Conservation (phyloP, 2,113 vertebrate genomes). For the Rhea pennata region DNA sequence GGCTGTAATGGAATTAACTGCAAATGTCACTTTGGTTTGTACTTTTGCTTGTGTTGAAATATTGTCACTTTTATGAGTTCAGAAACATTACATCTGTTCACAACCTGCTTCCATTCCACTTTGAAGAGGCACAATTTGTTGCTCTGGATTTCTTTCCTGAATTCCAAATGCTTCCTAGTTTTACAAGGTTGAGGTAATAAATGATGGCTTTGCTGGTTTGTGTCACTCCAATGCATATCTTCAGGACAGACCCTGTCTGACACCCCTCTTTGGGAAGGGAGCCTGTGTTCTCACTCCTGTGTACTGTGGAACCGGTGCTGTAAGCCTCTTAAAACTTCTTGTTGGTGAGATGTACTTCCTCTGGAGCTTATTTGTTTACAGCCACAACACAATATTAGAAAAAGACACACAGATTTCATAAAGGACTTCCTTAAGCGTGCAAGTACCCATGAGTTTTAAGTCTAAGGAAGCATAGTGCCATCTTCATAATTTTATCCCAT, state of each 20-base stretch:
- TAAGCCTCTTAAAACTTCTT: neutral
- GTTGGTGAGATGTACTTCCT: neutral
- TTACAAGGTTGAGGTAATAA: neutral
- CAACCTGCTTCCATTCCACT: conserved; percentile 47
- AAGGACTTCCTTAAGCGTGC: neutral
- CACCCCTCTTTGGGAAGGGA: neutral
- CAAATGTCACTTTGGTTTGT: conserved; percentile 52
- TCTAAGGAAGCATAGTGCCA: neutral
- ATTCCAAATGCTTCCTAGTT: conserved; percentile 5
- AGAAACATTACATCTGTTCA: conserved; percentile 59
- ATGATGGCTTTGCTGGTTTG: conserved; percentile 15
- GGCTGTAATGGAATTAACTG: neutral
- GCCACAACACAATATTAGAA: neutral
- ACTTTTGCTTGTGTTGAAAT: conserved; percentile 41
- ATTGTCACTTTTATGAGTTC: conserved; percentile 41
- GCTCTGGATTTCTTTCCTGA: conserved; percentile 47
- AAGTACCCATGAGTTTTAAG: neutral
- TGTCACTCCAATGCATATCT: conserved; percentile 5
- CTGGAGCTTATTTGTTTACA: neutral
- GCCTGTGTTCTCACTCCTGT: neutral
- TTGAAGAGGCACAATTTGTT: conserved; percentile 32
- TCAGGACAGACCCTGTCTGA: conserved; percentile 1
- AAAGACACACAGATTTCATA: neutral
- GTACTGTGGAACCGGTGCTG: neutral
- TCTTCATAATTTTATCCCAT: neutral